Evolutionary conservation across 2,113 vertebrate species (phyloP), one percentile per base, ranked within the genome.

Genomic region (Takifugu bimaculatus): DNA sequence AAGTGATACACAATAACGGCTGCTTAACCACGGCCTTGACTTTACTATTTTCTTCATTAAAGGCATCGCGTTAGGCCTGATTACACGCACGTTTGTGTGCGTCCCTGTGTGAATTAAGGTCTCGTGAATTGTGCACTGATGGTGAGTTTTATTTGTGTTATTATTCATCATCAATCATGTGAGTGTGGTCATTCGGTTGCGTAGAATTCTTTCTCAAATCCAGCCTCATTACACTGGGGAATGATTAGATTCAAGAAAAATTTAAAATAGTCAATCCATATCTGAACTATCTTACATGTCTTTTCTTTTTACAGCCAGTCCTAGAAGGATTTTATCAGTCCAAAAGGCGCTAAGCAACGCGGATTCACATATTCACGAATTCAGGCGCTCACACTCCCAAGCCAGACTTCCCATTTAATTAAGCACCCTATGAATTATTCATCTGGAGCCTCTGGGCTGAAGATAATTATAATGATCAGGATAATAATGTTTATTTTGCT

Each of bases 401-500:
- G 74, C 55, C 69, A 68, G 72, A 72, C 74, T 78, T 86, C 86
- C 84, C 86, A 86, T 91, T 92, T 91, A 91, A 92, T 92, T 91
- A 91, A 89, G 85, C 79, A 67, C 80, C 77, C 70, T 70, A 88
- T 90, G 87, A 88, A 92, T 92, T 84, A 92, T 91, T 91, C 88
- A 91, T 85, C 75, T 76, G 65, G 65, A 84, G 88, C 91, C 89
- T 85, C 84, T 81, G 86, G 91, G 89, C 88, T 85, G 84, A 75
- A 89, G 89, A 90, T 90, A 90, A 92, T 91, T 90, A 90, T 90
- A 89, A 89, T 62, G 82, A 90, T 90, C 86, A 86, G 79, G 88
- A 88, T 91, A 89, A 89, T 91, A 88, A 89, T 89, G 90, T 91
- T 91, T 91, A 89, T 91, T 91, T 91, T 88, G 79, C 81, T 88